phyloP scores from a whole-genome alignment of 2,113 vertebrate species.

The Pseudolaguvia tuberculata region DNA sequence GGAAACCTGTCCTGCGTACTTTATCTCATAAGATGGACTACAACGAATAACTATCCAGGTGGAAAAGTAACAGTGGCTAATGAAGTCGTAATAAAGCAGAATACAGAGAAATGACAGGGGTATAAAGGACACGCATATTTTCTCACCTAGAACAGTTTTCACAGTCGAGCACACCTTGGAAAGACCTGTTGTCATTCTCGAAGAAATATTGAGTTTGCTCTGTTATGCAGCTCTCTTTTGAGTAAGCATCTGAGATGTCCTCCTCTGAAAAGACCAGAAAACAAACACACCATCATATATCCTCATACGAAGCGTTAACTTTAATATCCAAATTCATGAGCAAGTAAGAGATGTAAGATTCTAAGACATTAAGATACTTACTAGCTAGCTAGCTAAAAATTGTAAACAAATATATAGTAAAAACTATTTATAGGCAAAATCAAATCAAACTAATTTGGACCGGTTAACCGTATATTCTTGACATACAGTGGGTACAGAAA shows the following conservation, averaged over 20 bases:
- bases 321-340: neutral
- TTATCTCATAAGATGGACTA: constrained; percentile 49
- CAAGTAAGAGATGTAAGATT: too few relatives aligned
- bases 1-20: constrained; percentile 48
- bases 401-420: too few relatives aligned
- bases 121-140: constrained; percentile 49
- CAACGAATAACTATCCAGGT: constrained; percentile 46
- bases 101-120: neutral
- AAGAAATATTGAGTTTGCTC: constrained; percentile 99
- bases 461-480: too few relatives aligned
- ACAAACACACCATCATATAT: constrained; percentile 4
- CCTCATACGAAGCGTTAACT: neutral
- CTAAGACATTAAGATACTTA: too few relatives aligned
- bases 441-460: too few relatives aligned
- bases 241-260: constrained; percentile 78
- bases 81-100: constrained; percentile 34
- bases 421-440: too few relatives aligned
- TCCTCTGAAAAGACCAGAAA: constrained; percentile 82
- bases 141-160: constrained; percentile 94
- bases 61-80: constrained; percentile 21
- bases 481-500: too few relatives aligned
- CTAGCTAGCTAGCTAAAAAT: too few relatives aligned
- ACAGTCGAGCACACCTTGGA: constrained; percentile 87
- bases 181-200: constrained; percentile 85
- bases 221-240: constrained; percentile 96